Conservation (phyloP, 2,113 vertebrate genomes). For the human region GRCh38 chr15:33456501-33457000, state of each 20-base stretch:
- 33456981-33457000: not conserved
- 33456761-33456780: not conserved
- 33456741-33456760: not conserved
- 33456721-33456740: slow-evolving; percentile 15
- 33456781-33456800: not conserved
- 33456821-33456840: slow-evolving; percentile 30
- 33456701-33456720: not conserved
- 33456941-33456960: not conserved
- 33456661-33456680: not conserved
- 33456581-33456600: not conserved
- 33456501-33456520: not conserved
- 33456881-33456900: slow-evolving; percentile 48
- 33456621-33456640: not conserved
- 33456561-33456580: not conserved
- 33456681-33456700: not conserved
- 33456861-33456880: slow-evolving; percentile 9
- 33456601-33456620: not conserved
- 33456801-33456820: slow-evolving; percentile 30
- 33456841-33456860: slow-evolving; percentile 39
- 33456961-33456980: not conserved
- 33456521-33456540: not conserved
- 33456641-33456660: not conserved
- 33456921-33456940: slow-evolving; percentile 32
- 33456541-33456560: not conserved
- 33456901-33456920: slow-evolving; percentile 34